phyloP scores from a whole-genome alignment of 1,140 invertebrate species.

The Rhagoletis pomonella region DNA sequence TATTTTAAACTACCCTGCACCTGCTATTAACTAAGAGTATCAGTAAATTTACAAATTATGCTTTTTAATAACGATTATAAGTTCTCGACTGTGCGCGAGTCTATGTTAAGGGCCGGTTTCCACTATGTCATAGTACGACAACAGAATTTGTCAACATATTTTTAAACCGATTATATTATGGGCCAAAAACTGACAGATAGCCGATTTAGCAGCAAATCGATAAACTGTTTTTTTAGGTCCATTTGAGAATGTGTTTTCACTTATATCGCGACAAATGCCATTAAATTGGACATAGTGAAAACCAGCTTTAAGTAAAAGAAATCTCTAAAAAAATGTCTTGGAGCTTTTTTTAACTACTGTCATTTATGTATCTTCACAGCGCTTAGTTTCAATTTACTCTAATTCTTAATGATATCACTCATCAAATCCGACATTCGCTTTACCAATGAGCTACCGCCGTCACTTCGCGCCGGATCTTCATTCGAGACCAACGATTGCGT shows the following conservation, averaged over 20 bases:
- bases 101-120: too few species aligned
- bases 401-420: constrained; percentile 73
- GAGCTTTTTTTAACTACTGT: background rate
- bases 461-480: constrained; percentile 70
- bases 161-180: too few species aligned
- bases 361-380: background rate
- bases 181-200: too few species aligned
- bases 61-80: background rate
- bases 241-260: background rate
- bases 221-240: too few species aligned
- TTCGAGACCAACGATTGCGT: constrained; percentile 71
- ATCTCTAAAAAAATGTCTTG: too few species aligned
- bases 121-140: too few species aligned
- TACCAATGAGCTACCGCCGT: constrained; percentile 76
- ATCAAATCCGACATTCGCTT: constrained; percentile 74
- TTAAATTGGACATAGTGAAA: too few species aligned
- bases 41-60: background rate
- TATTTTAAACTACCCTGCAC: constrained; percentile 11
- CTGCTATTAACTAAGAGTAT: background rate
- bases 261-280: too few species aligned
- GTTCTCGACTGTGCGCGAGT: too few species aligned
- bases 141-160: too few species aligned
- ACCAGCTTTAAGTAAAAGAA: too few species aligned
- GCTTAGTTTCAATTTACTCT: background rate
- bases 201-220: too few species aligned